Evolutionary conservation across 2,113 vertebrate species (phyloP), one percentile per base, ranked within the genome.

Genomic region (Lophius piscatorius): DNA sequence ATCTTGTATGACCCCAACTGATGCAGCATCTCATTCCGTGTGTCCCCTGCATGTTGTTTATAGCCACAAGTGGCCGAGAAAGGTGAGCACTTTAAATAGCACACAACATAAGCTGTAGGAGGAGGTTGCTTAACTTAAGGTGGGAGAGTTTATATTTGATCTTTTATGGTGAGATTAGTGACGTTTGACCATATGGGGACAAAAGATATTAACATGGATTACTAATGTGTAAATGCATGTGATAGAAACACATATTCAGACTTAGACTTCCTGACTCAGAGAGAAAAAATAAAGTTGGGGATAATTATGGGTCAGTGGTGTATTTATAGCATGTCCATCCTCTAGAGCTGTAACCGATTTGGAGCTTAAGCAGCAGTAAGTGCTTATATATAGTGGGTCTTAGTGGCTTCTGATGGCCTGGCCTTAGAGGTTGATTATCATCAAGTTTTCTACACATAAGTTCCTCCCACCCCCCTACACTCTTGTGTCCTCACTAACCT

Each of bases 251-350:
- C 28, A 33, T 29, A 68, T 54, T 51, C 38, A 34, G 33, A 51
- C 77, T 78, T 68, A 76, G 54, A 24, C 42, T 69, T 74, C 48
- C 63, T 70, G 67, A 84, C 78, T 82, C 61, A 63, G 68, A 70
- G 52, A 58, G 63, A 70, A 70, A 71, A 56, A 40, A 63, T 46
- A 52, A 50, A 18, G 9, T 59, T 38, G 42, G 12, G 39, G 50
- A 48, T 68, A 57, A 38, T 78, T 67, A 49, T 63, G 62, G 46
- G 38, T 57, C 65, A 41, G 61, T 39, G 54, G 47, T 63, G 62
- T 87, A 85, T 87, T 87, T 84, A 79, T 87, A 84, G 79, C 54
- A 24, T 9, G 35, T 73, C 68, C 74, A 70, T 80, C 85, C 61
- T 76, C 48, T 68, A 55, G 50, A 78, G 69, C 67, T 72, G 56